Conservation (phyloP, 2,888 invertebrate species). For the Auanema sp. region DNA sequence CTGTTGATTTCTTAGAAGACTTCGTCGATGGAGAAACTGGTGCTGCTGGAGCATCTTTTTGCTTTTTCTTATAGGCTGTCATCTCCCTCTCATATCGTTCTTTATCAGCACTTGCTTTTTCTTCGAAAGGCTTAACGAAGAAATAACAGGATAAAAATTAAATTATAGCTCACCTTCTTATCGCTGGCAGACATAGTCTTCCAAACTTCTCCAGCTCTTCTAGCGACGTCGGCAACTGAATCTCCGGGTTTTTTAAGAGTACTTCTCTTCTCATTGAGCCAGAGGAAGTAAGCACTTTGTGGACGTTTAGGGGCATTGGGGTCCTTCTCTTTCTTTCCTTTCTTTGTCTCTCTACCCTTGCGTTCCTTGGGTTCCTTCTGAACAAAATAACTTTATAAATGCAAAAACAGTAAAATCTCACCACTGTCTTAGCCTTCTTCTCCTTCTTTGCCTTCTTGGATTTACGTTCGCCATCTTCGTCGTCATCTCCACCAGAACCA, state of each 20-base stretch:
- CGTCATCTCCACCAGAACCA: constrained; percentile 46
- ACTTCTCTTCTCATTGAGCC: constrained; percentile 83
- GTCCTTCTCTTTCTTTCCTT: constrained; percentile 72
- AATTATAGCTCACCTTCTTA: constrained; percentile 27
- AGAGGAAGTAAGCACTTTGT: constrained; percentile 87
- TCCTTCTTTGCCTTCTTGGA: constrained; percentile 68
- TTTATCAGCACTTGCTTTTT: constrained; percentile 81
- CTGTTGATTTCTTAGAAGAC: not conserved
- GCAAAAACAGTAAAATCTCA: not conserved
- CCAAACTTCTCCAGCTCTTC: constrained; percentile 94
- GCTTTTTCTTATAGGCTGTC: constrained; percentile 77
- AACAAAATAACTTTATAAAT: not conserved
- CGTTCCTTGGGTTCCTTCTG: constrained; percentile 12
- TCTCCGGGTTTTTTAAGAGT: constrained; percentile 83
- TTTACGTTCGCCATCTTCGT: constrained; percentile 61
- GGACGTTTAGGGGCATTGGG: constrained; percentile 86
- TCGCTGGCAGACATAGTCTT: constrained; percentile 71
- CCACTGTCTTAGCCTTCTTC: constrained; percentile 68
- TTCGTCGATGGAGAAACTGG: not conserved
- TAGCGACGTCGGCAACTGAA: constrained; percentile 85
- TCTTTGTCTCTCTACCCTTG: constrained; percentile 63
- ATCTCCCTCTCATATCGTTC: constrained; percentile 84
- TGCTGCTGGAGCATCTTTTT: not conserved
- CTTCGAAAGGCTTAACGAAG: constrained; percentile 80
- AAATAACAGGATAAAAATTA: constrained; percentile 5